These are phyloP conservation scores for Eurystomus gularis DNA, from an alignment of 2,113 vertebrate genomes.

Conservation along the genomic window DNA sequence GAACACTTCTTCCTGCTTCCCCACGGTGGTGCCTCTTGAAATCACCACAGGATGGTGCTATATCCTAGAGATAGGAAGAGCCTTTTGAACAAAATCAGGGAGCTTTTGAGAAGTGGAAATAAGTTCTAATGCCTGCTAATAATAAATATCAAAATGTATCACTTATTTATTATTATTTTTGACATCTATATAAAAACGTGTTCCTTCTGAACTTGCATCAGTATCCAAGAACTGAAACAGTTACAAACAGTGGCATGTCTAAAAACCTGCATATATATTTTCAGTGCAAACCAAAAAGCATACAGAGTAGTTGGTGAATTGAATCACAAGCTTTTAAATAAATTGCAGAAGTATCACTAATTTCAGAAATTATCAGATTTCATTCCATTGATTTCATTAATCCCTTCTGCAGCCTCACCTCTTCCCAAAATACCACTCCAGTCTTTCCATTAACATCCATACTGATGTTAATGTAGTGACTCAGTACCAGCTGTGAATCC, in stretches of 20 bases:
- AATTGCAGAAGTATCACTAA: not conserved
- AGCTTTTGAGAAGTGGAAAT: not conserved
- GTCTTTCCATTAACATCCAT: too few relatives aligned
- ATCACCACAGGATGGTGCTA: not conserved
- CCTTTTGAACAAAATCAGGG: rapidly evolving
- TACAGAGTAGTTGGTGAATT: not conserved
- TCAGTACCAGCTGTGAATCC: not conserved
- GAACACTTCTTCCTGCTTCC: rapidly evolving
- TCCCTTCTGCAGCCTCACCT: not conserved
- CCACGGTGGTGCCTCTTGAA: rapidly evolving
- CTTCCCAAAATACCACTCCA: not conserved
- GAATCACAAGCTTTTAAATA: not conserved
- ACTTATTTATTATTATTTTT: not conserved
- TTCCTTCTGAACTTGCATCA: not conserved
- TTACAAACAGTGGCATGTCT: not conserved
- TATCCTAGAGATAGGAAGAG: not conserved
- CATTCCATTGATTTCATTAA: not conserved
- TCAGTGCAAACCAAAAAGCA: not conserved
- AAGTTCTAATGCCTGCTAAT: not conserved
- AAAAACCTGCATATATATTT: not conserved
- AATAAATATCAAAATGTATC: not conserved
- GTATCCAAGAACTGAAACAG: not conserved
- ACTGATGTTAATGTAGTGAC: not conserved
- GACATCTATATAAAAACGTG: rapidly evolving
- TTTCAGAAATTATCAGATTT: not conserved